These are phyloP conservation scores for Irena cyanogastra DNA, from an alignment of 2,113 vertebrate species.

Conservation along the genomic window DNA sequence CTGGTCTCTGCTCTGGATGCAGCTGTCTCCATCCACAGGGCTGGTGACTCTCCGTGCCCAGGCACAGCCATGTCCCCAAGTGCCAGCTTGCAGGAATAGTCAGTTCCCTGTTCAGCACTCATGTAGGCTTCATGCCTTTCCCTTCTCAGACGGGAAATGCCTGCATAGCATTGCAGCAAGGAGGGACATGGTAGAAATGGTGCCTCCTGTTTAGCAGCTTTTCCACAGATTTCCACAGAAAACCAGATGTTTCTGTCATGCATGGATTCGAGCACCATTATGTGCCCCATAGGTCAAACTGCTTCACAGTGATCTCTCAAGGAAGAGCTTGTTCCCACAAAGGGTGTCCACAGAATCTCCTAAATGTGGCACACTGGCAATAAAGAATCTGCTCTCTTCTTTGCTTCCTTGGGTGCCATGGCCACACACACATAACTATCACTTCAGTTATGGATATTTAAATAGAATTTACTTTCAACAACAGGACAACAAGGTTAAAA, in stretches of 20 bases:
- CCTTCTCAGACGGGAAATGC: accelerated
- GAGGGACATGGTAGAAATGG: accelerated
- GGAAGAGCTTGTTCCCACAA: background rate
- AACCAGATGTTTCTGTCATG: accelerated
- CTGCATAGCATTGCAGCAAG: background rate
- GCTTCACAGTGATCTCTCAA: background rate
- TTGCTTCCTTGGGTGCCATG: background rate
- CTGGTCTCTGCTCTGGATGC: accelerated
- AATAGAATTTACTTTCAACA: background rate
- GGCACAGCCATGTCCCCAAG: accelerated
- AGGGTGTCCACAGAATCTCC: background rate
- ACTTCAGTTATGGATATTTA: background rate
- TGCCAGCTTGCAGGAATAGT: background rate
- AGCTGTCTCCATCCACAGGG: background rate
- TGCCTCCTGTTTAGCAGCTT: background rate
- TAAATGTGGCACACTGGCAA: background rate
- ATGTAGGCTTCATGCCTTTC: background rate
- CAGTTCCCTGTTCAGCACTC: background rate
- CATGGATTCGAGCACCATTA: background rate
- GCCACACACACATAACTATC: background rate
- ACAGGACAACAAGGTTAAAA: background rate
- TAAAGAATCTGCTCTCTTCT: background rate
- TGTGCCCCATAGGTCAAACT: background rate
- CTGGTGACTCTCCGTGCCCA: background rate
- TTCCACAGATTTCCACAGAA: background rate